A percentile compares a stretch with the other conserved stretches of the same genome.
These are phyloP conservation scores for Calliopsis andreniformis DNA, from an alignment of 1,140 invertebrate genomes.

Conservation along the genomic window DNA sequence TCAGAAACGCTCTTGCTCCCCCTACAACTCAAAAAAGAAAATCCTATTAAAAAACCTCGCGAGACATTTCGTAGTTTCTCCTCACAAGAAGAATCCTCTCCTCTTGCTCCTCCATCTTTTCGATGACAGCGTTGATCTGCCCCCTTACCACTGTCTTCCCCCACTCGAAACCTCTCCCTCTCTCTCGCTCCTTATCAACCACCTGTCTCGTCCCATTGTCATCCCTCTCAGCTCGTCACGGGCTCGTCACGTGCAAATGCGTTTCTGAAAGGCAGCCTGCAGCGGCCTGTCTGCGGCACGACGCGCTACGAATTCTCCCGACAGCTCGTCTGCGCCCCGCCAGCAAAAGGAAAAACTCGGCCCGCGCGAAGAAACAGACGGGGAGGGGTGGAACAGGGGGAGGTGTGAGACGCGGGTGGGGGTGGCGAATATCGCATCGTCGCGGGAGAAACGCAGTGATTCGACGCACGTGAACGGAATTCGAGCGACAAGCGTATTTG, in stretches of 20 bases:
- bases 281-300: conserved; percentile 49
- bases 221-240: neutral
- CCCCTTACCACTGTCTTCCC: neutral
- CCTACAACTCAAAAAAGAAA: too few relatives aligned
- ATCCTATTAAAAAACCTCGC: too few relatives aligned
- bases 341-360: neutral
- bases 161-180: neutral
- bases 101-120: too few relatives aligned
- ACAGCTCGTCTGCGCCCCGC: conserved; percentile 25
- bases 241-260: conserved; percentile 52
- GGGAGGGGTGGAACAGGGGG: neutral
- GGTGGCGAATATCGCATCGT: conserved; percentile 41
- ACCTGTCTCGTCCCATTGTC: conserved; percentile 19
- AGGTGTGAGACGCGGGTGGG: neutral
- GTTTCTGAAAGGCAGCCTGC: conserved; percentile 54
- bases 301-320: conserved; percentile 60
- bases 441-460: conserved; percentile 36
- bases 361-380: neutral
- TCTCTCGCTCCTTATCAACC: conserved; percentile 26
- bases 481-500: conserved; percentile 39
- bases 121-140: conserved; percentile 46
- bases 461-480: conserved; percentile 54
- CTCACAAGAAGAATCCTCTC: too few relatives aligned
- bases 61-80: too few relatives aligned
- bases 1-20: too few relatives aligned